Conservation (phyloP, 2,797 vertebrate genomes). For the Poeciliopsis gracilis region DNA sequence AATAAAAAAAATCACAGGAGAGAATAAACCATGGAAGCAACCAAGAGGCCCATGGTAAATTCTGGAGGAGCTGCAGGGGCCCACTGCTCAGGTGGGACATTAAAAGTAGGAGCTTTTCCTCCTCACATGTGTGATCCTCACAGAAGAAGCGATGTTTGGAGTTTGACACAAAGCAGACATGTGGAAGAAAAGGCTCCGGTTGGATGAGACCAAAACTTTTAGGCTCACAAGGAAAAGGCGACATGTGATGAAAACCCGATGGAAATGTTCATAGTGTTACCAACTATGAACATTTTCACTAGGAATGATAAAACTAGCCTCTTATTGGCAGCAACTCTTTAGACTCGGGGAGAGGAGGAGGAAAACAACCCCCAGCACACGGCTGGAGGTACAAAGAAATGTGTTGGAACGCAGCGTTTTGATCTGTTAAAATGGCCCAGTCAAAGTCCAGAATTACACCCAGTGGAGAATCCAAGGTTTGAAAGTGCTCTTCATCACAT, state of each 20-base stretch:
- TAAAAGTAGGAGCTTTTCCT: background rate
- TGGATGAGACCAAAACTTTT: background rate
- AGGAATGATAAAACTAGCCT: background rate
- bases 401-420: background rate
- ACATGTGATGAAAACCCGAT: background rate
- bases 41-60: background rate
- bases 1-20: background rate
- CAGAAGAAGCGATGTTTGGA: no score
- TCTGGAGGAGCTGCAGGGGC: background rate
- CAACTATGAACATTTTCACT: background rate
- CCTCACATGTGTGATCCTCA: no score
- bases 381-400: background rate
- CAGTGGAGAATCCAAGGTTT: background rate
- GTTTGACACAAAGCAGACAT: background rate
- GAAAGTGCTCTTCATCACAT: background rate
- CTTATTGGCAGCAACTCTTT: background rate
- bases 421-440: background rate
- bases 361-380: background rate
- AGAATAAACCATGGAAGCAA: background rate
- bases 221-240: background rate
- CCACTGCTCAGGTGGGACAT: background rate
- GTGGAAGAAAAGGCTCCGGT: background rate
- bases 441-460: background rate
- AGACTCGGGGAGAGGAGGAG: background rate
- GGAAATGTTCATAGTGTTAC: no score